A percentile compares a stretch with the other conserved stretches of the same genome.
These are phyloP conservation scores for Orestias chungarensis DNA, from an alignment of 2,797 vertebrate genomes.

Conservation along the genomic window DNA sequence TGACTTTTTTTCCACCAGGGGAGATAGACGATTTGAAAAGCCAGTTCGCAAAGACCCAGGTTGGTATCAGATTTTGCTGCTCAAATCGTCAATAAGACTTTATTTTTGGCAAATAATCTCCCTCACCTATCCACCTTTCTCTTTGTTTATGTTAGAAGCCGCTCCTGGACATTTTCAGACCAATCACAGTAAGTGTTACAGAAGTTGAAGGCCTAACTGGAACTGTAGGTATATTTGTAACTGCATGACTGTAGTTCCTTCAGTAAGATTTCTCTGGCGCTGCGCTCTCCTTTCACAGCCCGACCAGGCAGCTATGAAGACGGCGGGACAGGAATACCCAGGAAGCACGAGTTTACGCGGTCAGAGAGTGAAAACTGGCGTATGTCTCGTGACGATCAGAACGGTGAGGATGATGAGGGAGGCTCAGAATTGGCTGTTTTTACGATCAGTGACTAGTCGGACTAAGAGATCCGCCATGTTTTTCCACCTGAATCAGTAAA, in stretches of 20 bases:
- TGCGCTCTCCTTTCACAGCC: slow-evolving; percentile 71
- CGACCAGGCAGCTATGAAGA: slow-evolving; percentile 95
- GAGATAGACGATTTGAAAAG: slow-evolving; percentile 98
- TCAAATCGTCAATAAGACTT: slow-evolving; percentile 28
- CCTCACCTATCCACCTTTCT: slow-evolving; percentile 31
- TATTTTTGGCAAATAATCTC: slow-evolving; percentile 9
- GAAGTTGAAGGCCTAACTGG: background rate
- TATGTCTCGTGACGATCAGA: slow-evolving; percentile 91
- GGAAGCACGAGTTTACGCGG: slow-evolving; percentile 96
- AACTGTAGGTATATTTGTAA: background rate
- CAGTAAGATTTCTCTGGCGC: background rate
- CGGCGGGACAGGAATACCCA: slow-evolving; percentile 78
- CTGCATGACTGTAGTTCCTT: background rate
- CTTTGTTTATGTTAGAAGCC: slow-evolving; percentile 59
- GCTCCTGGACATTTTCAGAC: slow-evolving; percentile 81
- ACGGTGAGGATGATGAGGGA: slow-evolving; percentile 93
- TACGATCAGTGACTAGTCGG: too few relatives aligned
- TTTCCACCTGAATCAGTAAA: too few relatives aligned
- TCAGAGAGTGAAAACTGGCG: slow-evolving; percentile 98
- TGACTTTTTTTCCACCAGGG: slow-evolving; percentile 74
- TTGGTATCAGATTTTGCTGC: slow-evolving; percentile 70
- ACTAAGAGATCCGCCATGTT: too few relatives aligned
- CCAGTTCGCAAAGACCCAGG: slow-evolving; percentile 98
- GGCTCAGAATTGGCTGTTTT: slow-evolving; percentile 61
- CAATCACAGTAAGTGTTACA: slow-evolving; percentile 80